Evolutionary conservation across 1,140 invertebrate species (phyloP).

Genomic region (Leguminivora glycinivorella): DNA sequence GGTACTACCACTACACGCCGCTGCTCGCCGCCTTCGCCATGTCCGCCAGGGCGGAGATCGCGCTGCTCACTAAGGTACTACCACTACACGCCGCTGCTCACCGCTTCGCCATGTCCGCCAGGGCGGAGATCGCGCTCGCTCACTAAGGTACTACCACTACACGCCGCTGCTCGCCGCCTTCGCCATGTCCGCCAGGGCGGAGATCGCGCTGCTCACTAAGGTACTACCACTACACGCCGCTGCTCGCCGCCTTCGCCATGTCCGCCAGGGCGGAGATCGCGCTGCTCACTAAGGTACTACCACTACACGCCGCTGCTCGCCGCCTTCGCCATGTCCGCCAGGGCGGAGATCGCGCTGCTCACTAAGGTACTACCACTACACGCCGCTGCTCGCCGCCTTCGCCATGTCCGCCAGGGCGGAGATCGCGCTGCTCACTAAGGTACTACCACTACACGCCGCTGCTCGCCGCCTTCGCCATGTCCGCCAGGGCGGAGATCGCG

Average conservation of each 20-base stretch:
- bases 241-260: slow-evolving; percentile 92
- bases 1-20: slow-evolving; percentile 88
- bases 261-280: slow-evolving; percentile 91
- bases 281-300: too few species aligned
- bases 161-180: slow-evolving; percentile 92
- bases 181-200: slow-evolving; percentile 89
- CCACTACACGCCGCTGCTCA: slow-evolving; percentile 90
- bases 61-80: too few species aligned
- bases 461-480: slow-evolving; percentile 91
- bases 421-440: too few species aligned
- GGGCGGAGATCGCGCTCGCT: slow-evolving; percentile 93
- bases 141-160: too few species aligned
- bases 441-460: slow-evolving; percentile 90
- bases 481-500: slow-evolving; percentile 90
- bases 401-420: slow-evolving; percentile 91
- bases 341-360: slow-evolving; percentile 93
- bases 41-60: slow-evolving; percentile 91
- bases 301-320: slow-evolving; percentile 91
- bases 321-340: slow-evolving; percentile 90
- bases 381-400: slow-evolving; percentile 91
- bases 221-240: slow-evolving; percentile 88
- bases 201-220: slow-evolving; percentile 93
- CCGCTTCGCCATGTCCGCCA: slow-evolving; percentile 91
- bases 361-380: too few species aligned
- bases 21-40: slow-evolving; percentile 92